phyloP scores from a whole-genome alignment of 2,113 vertebrate species.

The Notarius lentiginosus region DNA sequence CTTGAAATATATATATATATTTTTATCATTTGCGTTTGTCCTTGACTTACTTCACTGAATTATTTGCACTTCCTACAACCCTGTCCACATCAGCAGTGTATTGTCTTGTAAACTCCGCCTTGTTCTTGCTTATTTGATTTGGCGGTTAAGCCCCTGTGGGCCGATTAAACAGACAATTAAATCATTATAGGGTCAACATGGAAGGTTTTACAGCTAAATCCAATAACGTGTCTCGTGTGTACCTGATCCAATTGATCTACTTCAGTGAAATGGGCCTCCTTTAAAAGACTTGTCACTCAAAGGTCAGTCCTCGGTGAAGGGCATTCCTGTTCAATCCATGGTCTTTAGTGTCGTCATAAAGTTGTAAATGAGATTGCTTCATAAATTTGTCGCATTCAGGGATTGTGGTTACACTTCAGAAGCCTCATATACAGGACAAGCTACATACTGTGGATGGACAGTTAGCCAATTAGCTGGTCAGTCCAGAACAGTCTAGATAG shows the following conservation, averaged over 20 bases:
- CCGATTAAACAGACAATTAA: neutral
- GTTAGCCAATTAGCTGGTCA: no score
- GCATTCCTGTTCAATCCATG: neutral
- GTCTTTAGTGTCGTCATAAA: no score
- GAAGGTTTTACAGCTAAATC: slow-evolving; percentile 20
- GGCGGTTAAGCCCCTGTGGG: neutral
- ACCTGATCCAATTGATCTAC: neutral
- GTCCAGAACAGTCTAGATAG: no score
- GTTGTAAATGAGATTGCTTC: no score
- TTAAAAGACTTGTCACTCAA: neutral
- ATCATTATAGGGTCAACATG: slow-evolving; percentile 7
- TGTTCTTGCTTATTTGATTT: neutral
- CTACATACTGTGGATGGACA: no score
- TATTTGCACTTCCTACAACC: neutral
- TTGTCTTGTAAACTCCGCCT: neutral
- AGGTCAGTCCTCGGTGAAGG: neutral
- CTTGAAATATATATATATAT: no score
- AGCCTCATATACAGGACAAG: no score
- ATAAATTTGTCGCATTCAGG: no score
- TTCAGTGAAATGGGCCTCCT: neutral
- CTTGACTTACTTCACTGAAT: no score
- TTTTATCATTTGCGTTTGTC: no score
- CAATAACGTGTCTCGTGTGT: neutral
- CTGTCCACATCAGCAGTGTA: neutral
- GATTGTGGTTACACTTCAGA: no score